phyloP scores from a whole-genome alignment of 2,113 vertebrate species.

The Monarcha castaneiventris region DNA sequence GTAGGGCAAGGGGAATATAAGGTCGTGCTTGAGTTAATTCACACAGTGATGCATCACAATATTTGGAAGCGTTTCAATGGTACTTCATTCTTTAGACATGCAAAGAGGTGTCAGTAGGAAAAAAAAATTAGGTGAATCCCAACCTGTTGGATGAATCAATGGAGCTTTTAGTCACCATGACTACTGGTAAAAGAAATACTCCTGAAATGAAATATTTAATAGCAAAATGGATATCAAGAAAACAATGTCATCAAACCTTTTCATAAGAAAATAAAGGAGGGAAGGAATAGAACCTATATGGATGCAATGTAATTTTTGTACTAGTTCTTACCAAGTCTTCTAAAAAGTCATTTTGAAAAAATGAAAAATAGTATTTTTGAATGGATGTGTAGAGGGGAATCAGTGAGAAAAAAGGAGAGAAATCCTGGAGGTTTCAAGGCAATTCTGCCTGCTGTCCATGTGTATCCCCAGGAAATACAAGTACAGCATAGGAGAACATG shows the following conservation, averaged over 20 bases:
- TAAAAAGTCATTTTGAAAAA: not conserved
- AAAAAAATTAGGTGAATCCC: not conserved
- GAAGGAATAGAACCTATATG: not conserved
- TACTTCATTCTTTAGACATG: not conserved
- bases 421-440: not conserved
- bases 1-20: not conserved
- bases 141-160: not conserved
- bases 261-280: not conserved
- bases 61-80: not conserved
- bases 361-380: not conserved
- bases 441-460: not conserved
- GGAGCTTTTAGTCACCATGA: not conserved
- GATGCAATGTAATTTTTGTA: not conserved
- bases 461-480: not conserved
- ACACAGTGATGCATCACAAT: not conserved
- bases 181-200: not conserved
- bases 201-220: not conserved
- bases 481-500: not conserved
- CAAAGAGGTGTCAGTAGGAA: not conserved
- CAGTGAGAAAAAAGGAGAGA: not conserved
- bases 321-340: not conserved
- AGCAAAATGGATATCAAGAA: not conserved
- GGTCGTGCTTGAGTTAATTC: not conserved
- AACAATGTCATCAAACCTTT: not conserved
- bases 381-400: not conserved